Evolutionary conservation across 2,113 vertebrate species (phyloP).

Genomic region (Pundamilia nyererei): DNA sequence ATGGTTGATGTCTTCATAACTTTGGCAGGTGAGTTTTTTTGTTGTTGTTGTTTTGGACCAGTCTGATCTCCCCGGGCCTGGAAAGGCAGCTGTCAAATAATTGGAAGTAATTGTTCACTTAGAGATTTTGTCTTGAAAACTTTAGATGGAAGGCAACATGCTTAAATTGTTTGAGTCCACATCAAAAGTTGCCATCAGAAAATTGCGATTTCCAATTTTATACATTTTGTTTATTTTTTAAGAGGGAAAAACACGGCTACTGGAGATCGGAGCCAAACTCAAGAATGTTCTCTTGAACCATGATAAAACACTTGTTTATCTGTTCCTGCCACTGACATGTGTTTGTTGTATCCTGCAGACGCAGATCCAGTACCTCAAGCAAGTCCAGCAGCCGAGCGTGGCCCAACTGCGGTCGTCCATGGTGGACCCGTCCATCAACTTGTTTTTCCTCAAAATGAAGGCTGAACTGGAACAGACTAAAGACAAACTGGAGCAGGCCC

Average conservation of each 20-base stretch:
- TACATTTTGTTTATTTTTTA: not conserved
- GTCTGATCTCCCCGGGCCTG: not conserved
- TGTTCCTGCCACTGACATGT: conserved; percentile 34
- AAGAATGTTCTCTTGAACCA: not conserved
- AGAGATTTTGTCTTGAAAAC: rapidly evolving
- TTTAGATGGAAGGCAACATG: not conserved
- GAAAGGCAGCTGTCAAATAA: not conserved
- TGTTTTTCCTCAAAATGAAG: conserved; percentile 99
- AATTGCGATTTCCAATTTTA: not conserved
- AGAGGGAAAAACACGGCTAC: not conserved
- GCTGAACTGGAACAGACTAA: conserved; percentile 99
- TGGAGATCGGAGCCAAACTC: not conserved
- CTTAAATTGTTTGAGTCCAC: not conserved
- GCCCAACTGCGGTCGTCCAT: conserved; percentile 98
- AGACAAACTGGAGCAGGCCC: conserved; percentile 99
- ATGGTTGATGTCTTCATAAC: not conserved
- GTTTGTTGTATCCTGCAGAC: conserved; percentile 79
- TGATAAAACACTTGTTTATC: not conserved
- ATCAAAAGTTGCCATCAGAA: not conserved
- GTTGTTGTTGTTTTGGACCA: not conserved
- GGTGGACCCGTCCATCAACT: conserved; percentile 99
- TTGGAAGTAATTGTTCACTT: not conserved
- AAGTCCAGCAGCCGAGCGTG: conserved; percentile 97
- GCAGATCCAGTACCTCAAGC: conserved; percentile 99
- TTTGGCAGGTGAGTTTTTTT: not conserved